phyloP scores from a whole-genome alignment of 2,113 vertebrate species.

The Chlamydotis undulata region DNA sequence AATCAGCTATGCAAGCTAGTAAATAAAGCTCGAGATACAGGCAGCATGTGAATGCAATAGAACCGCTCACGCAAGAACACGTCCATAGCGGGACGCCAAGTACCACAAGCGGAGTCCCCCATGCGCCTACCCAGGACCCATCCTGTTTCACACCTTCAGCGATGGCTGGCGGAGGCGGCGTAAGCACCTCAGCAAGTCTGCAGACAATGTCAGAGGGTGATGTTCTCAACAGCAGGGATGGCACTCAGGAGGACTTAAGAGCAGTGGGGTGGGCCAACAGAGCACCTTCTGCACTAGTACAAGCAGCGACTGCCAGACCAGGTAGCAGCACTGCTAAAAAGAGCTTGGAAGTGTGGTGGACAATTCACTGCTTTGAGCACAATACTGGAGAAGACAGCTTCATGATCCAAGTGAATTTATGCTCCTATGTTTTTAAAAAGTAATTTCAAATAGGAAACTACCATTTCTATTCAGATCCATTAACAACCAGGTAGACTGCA shows the following conservation, averaged over 20 bases:
- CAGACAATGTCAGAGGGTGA: background rate
- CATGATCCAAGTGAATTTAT: background rate
- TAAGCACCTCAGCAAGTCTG: background rate
- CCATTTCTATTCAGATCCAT: background rate
- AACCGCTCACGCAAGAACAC: fast-evolving
- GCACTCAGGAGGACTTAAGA: background rate
- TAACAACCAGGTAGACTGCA: background rate
- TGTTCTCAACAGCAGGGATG: background rate
- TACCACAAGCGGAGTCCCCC: background rate
- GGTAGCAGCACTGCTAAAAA: background rate
- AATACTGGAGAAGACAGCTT: fast-evolving
- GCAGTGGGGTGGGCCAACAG: fast-evolving
- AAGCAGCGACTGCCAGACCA: fast-evolving
- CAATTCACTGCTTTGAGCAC: background rate
- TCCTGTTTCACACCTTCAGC: fast-evolving
- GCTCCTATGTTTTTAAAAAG: background rate
- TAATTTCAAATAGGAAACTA: background rate
- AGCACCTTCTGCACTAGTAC: background rate
- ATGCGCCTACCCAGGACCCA: background rate
- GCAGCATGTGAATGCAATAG: fast-evolving
- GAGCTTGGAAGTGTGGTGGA: background rate
- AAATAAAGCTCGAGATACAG: background rate
- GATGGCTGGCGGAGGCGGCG: background rate
- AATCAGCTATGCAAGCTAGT: background rate
- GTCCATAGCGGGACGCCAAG: fast-evolving